Base-by-base conservation (phyloP, 2,797 vertebrate genomes). In the Periophthalmus magnuspinnatus region DNA sequence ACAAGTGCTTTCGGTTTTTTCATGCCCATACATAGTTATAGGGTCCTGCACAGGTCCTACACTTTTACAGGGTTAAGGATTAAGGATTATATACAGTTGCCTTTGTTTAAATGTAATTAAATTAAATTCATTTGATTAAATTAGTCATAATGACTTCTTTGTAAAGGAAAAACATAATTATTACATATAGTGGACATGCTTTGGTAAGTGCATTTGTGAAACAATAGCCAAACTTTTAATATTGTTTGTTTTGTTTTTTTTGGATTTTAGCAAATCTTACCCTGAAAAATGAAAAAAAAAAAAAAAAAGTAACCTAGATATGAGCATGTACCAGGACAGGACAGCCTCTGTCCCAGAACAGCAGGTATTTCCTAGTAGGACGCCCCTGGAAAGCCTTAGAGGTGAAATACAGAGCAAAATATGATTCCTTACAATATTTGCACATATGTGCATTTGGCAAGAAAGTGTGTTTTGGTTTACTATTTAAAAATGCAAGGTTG, bases 331-430 rank as follows among this genome's bases (percentile, higher is more conserved):
- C 47, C 69, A 67, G 77, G 71, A 70, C 72, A 82, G 74, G 61
- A 79, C 72, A 78, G 70, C 68, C 68, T 69, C 14, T 76, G 71
- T 88, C 86, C 87, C 81, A 83, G 81, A 84, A 74, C 81, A 74
- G 72, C 68, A 81, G 87, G 83, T 84, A 76, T 90, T 88, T 90
- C 84, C 87, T 90, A 75, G 78, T 84, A 83, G 85, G 84, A 81
- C 76, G 79, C 84, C 80, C 74, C 80, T 74, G 89, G 81, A 81
- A 84, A 66, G 84, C 74, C 77, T 74, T 80, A 77, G 72, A 86
- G 79, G 80, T 84, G 75, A 81, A 85, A 81, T 74, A 62, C 11
- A 41, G n/a, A 45, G 22, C 19, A 41, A 11, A 41, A 45, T 7
- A 41, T 62, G 11, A 36, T 21, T 61, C 5, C 19, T 14, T 61